Evolutionary conservation across 2,797 vertebrate genomes (phyloP), one percentile per base, ranked within the genome.

Genomic region (Diplodus puntazzo): DNA sequence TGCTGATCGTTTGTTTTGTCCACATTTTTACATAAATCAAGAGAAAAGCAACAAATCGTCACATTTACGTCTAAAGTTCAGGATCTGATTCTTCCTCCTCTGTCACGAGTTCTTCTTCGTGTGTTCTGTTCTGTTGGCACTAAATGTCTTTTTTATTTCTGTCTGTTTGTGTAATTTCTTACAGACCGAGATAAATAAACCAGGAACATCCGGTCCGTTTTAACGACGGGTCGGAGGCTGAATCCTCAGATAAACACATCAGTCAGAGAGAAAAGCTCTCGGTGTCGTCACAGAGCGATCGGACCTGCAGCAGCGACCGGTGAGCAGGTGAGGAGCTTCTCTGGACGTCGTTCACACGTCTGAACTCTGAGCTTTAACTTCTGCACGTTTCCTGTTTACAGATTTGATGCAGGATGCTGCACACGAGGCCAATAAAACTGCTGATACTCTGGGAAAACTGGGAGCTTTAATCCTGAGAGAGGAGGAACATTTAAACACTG

Each of bases 371-470:
- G 3, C 30, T 34, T 34, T 34, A 34, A 34, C 58, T 23, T 42
- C 14, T 60, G 20, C 16, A 39, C 20, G 23, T 23, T 42, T 62
- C 45, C 1, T 50, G 58, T 69, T 63, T 43, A 64, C 43, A 59
- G 46, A 25, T 17, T 23, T 2, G 13, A 59, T 4, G 27, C 27
- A 30, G 39, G 42, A 63, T 42, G 18, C 11, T 30, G 14, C 9
- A 16, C 6, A 49, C 1, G 9, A 25, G 27, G 23, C 55, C 50
- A 45, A 27, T 25, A 20, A 75, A 75, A 9, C 18, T 61, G 0
- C 42, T 10, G 0, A 4, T 23, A 23, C 30, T 63, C 58, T 77
- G 79, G 63, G 68, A 67, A 73, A 68, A n/a, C 34, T 18, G 66
- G 11, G 62, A 58, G 27, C 23, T 45, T 12, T 13, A 45, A 45